Conservation (phyloP, 1,140 invertebrate species). For the Manduca sexta region DNA sequence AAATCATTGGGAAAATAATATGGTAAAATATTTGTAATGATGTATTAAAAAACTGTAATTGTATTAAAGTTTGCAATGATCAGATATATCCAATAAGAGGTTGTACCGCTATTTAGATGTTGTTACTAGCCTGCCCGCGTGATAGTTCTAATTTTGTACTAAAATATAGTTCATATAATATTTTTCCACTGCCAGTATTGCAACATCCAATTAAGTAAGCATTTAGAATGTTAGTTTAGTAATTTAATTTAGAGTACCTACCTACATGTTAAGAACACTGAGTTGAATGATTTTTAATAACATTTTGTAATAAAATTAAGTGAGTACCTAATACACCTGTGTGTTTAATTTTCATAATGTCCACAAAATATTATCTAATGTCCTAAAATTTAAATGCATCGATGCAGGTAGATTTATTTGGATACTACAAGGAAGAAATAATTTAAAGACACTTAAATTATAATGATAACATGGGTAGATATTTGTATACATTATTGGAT, state of each 20-base stretch:
- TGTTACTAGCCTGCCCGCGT: background rate
- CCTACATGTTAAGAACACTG: slow-evolving; percentile 38
- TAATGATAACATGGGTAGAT: too few species aligned
- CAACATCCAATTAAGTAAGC: slow-evolving; percentile 59
- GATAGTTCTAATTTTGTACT: slow-evolving; percentile 16
- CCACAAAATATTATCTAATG: too few species aligned
- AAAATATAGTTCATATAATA: slow-evolving; percentile 53
- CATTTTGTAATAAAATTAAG: slow-evolving; percentile 69
- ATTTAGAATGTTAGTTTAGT: slow-evolving; percentile 42
- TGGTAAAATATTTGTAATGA: slow-evolving; percentile 2
- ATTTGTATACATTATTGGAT: too few species aligned
- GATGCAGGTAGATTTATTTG: too few species aligned
- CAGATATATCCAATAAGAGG: background rate
- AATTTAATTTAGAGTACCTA: slow-evolving; percentile 46
- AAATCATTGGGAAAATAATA: slow-evolving; percentile 7
- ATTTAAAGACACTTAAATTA: too few species aligned
- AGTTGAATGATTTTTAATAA: slow-evolving; percentile 73
- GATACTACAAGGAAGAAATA: too few species aligned
- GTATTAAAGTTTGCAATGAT: background rate
- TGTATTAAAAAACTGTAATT: background rate
- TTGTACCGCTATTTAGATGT: background rate
- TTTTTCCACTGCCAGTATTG: slow-evolving; percentile 75
- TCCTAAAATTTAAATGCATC: too few species aligned
- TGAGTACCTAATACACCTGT: slow-evolving; percentile 5
- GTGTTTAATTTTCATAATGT: too few species aligned